phyloP scores from a whole-genome alignment of 2,888 invertebrate species.

The Polydrusus pterygomalis region DNA sequence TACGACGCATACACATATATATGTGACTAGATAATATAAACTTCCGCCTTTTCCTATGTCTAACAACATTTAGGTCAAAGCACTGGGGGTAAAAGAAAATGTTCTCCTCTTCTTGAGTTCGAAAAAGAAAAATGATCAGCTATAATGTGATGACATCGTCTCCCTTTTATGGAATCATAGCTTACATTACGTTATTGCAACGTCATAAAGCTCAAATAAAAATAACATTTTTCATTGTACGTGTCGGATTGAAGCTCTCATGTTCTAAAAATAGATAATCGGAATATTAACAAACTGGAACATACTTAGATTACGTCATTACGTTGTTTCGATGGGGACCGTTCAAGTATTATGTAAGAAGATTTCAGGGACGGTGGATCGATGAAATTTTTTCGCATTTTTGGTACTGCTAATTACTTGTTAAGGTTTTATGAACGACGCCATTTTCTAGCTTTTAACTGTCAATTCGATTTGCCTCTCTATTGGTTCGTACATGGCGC shows the following conservation, averaged over 20 bases:
- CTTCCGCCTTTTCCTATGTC: neutral
- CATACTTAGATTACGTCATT: no score
- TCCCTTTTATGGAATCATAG: neutral
- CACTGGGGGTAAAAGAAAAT: neutral
- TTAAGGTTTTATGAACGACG: no score
- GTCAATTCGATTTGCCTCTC: no score
- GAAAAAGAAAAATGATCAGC: neutral
- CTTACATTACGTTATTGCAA: neutral
- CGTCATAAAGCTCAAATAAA: neutral
- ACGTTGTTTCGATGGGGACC: no score
- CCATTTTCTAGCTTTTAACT: no score
- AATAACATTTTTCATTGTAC: neutral
- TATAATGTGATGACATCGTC: neutral
- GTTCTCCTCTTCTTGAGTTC: neutral
- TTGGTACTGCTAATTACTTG: no score
- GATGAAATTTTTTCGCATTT: no score
- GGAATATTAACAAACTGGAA: neutral
- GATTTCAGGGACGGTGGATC: no score
- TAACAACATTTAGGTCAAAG: slow-evolving; percentile 24
- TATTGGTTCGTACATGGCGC: no score
- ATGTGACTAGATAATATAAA: slow-evolving; percentile 24
- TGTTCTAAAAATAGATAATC: neutral
- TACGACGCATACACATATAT: slow-evolving; percentile 19
- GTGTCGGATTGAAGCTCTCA: neutral
- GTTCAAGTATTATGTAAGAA: no score